phyloP scores from a whole-genome alignment of 2,888 invertebrate genomes.

The Standfussiana lucernea region DNA sequence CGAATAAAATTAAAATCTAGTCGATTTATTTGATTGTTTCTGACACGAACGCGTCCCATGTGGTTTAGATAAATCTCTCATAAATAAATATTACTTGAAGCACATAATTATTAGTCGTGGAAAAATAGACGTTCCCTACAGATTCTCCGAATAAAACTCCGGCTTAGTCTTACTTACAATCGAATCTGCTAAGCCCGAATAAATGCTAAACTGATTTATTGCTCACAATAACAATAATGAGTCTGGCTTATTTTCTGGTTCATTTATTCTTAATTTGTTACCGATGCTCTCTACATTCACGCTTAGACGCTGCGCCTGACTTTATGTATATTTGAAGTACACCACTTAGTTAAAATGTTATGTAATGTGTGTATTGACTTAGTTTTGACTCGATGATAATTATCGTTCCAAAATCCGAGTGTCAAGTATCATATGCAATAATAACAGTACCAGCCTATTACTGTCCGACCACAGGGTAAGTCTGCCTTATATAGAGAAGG shows the following conservation, averaged over 20 bases:
- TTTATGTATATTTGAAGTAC: background rate
- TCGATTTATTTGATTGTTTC: constrained; percentile 33
- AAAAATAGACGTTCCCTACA: background rate
- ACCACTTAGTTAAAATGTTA: background rate
- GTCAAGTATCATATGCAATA: background rate
- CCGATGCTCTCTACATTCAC: background rate
- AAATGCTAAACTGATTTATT: constrained; percentile 39
- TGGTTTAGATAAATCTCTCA: background rate
- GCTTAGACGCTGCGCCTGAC: background rate
- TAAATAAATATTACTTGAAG: background rate
- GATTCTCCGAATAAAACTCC: background rate
- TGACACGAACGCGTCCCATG: too few relatives aligned
- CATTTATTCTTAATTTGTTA: constrained; percentile 1
- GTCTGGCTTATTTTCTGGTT: constrained; percentile 9
- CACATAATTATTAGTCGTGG: background rate
- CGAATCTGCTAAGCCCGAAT: background rate
- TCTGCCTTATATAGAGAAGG: background rate
- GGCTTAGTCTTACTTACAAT: background rate
- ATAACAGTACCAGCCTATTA: background rate
- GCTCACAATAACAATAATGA: constrained; percentile 22
- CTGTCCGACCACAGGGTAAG: background rate
- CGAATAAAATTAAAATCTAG: constrained; percentile 1
- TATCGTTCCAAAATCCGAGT: background rate
- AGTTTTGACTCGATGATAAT: background rate
- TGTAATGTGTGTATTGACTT: too few relatives aligned